Evolutionary conservation across 1,140 invertebrate species (phyloP).

Genomic region (Zaprionus kolodkinae): DNA sequence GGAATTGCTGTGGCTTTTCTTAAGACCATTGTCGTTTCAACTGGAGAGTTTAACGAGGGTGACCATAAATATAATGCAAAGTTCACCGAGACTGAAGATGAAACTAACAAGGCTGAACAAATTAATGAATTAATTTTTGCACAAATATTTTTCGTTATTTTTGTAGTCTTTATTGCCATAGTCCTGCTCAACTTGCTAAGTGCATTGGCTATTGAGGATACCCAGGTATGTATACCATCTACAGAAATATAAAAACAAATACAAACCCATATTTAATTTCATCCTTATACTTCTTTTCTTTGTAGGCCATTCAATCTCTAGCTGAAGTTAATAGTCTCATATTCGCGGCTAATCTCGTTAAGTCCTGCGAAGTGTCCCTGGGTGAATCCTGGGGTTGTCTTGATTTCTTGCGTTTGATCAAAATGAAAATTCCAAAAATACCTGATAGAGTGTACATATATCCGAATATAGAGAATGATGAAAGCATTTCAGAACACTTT

Average conservation of each 20-base stretch:
- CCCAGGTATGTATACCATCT: conserved; percentile 77
- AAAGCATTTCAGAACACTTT: too few species aligned
- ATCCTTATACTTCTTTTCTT: not conserved
- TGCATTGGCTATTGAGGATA: conserved; percentile 91
- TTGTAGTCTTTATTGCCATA: conserved; percentile 91
- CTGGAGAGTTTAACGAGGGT: conserved; percentile 91
- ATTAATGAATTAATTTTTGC: conserved; percentile 78
- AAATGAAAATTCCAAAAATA: not conserved
- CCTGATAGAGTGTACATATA: not conserved
- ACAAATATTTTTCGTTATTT: conserved; percentile 89
- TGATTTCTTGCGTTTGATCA: not conserved
- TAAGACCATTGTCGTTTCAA: conserved; percentile 92
- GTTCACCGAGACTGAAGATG: conserved; percentile 70
- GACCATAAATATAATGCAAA: conserved; percentile 86
- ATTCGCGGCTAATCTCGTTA: conserved; percentile 87
- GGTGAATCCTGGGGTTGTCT: not conserved
- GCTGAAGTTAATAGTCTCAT: conserved; percentile 90
- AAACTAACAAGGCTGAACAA: conserved; percentile 87
- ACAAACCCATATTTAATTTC: not conserved
- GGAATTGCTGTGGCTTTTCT: conserved; percentile 87
- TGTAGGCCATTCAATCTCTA: conserved; percentile 88
- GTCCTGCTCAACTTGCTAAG: conserved; percentile 91
- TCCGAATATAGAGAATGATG: conserved; percentile 1
- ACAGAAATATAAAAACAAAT: not conserved
- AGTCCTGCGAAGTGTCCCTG: conserved; percentile 86